Evolutionary conservation across 2,888 invertebrate genomes (phyloP).

Genomic region (Apamea crenata): DNA sequence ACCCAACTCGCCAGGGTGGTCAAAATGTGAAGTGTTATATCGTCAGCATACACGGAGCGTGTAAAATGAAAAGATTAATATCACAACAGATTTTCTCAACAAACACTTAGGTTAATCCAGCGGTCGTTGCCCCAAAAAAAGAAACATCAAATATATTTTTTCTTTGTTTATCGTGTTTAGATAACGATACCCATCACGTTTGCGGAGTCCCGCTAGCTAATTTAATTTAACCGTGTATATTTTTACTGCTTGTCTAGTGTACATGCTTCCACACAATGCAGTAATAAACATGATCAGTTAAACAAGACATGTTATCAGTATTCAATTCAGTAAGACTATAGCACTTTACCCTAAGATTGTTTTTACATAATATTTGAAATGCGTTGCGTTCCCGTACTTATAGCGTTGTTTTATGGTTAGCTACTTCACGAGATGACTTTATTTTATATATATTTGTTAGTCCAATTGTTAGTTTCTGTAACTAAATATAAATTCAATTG

Average conservation of each 20-base stretch:
- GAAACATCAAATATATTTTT: too few relatives aligned
- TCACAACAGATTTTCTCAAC: too few relatives aligned
- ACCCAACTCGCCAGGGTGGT: too few relatives aligned
- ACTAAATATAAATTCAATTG: neutral
- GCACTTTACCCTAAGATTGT: slow-evolving; percentile 36
- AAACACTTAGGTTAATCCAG: too few relatives aligned
- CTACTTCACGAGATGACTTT: neutral
- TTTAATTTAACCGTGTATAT: neutral
- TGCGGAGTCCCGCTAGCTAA: too few relatives aligned
- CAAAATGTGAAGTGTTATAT: too few relatives aligned
- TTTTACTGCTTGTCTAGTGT: neutral
- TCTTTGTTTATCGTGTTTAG: too few relatives aligned
- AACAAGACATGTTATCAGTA: slow-evolving; percentile 2
- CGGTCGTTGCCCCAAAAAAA: too few relatives aligned
- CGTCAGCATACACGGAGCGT: too few relatives aligned
- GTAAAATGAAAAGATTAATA: too few relatives aligned
- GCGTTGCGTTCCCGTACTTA: slow-evolving; percentile 25
- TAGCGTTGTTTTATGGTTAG: slow-evolving; percentile 18
- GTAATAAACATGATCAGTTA: slow-evolving; percentile 33
- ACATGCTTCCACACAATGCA: slow-evolving; percentile 55
- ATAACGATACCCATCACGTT: too few relatives aligned
- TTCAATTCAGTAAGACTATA: slow-evolving; percentile 25
- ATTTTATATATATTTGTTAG: neutral
- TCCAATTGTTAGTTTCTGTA: neutral
- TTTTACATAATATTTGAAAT: slow-evolving; percentile 31